phyloP scores from a whole-genome alignment of 1,140 invertebrate genomes.

The Megathymus violae region DNA sequence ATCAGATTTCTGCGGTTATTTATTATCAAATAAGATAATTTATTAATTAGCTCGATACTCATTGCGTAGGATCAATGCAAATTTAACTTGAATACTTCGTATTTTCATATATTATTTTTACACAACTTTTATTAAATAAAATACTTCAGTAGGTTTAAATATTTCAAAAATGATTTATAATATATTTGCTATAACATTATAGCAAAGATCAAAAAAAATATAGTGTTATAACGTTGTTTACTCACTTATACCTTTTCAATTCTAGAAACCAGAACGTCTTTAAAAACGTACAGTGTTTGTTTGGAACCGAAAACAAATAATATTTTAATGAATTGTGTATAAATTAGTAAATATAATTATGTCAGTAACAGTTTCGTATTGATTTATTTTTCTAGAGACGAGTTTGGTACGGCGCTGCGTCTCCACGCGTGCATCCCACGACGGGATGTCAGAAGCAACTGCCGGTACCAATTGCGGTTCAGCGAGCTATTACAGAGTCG shows the following conservation, averaged over 20 bases:
- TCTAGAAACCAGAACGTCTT: too few relatives aligned
- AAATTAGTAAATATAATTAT: background rate
- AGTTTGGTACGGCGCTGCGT: background rate
- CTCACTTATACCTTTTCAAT: conserved; percentile 4
- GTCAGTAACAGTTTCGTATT: background rate
- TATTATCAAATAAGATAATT: too few relatives aligned
- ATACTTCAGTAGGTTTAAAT: too few relatives aligned
- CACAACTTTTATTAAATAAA: too few relatives aligned
- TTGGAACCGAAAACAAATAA: background rate
- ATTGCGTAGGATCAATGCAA: background rate
- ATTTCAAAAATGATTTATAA: too few relatives aligned
- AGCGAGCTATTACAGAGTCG: background rate
- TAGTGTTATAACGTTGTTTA: background rate
- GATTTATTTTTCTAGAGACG: background rate
- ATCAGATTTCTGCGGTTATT: too few relatives aligned
- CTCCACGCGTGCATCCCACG: conserved; percentile 5
- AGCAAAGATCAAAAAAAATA: too few relatives aligned
- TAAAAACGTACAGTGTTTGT: too few relatives aligned
- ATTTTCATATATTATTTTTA: background rate
- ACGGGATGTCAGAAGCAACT: conserved; percentile 14
- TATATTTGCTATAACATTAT: too few relatives aligned
- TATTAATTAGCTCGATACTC: too few relatives aligned
- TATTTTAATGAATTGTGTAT: background rate
- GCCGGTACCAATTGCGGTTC: background rate
- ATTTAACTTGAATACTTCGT: background rate